Base-by-base conservation (phyloP, 1,140 invertebrate species). In the Papilio xuthus region DNA sequence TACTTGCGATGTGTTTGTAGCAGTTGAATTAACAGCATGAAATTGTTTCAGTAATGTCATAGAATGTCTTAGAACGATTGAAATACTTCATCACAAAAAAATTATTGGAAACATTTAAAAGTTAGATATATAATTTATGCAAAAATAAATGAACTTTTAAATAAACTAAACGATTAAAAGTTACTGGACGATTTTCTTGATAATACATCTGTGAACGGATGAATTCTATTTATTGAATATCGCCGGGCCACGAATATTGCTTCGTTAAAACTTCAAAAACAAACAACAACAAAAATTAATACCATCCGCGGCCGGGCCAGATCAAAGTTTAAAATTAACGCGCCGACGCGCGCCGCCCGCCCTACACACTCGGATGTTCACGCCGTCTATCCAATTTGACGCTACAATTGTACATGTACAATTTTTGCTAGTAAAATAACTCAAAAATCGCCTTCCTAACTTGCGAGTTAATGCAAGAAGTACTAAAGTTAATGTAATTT, bases 1-100 rank as follows among this genome's bases (percentile, higher is more conserved):
- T 90, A 84, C 82, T 83, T 85, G 86, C 82, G 81, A 77, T 74
- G 63, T 67, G 75, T 72, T 72, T 37, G 81, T 63, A 77, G 28
- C 73, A 13, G 53, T 32, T 50, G 26, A 47, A 67, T 42, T 18
- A n/a, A 41, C 18, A 15, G 4, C 26, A 69, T 12, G 1, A 2
- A 41, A 20, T 41, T 32, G 4, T 28, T 28, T 28, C 15, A 67
- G 18, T 9, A 53, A n/a, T 20, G n/a, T n/a, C 18, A 4, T 9
- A 4, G 18, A 8, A 53, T n/a, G n/a, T 53, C 18, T 15, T 15
- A 18, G 9, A 53, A 53, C 50, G n/a, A 20, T 15, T 53, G n/a
- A 18, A n/a, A n/a, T n/a, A n/a, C n/a, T n/a, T n/a, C n/a, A n/a
- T n/a, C n/a, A n/a, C n/a, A n/a, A n/a, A n/a, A 47, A 6, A 18